Conservation (phyloP, 2,113 vertebrate species). For the Brachirus orientalis region DNA sequence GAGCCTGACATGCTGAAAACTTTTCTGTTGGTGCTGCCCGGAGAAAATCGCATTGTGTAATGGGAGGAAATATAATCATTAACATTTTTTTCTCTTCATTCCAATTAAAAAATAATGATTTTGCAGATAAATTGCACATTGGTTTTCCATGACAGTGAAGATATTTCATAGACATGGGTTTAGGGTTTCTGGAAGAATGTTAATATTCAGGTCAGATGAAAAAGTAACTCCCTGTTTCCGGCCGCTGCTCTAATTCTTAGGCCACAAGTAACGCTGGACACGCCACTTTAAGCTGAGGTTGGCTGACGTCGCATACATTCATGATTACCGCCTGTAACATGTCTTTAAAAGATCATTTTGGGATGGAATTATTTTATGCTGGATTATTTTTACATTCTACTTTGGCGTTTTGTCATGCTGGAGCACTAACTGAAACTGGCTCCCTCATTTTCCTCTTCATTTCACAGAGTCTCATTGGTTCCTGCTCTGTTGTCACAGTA, state of each 20-base stretch:
- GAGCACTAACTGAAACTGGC: conserved; percentile 29
- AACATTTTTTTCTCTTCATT: conserved; percentile 15
- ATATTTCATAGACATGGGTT: conserved; percentile 40
- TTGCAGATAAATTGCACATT: no score
- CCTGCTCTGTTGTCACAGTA: conserved; percentile 48
- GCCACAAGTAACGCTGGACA: conserved; percentile 59
- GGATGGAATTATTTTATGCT: conserved; percentile 62
- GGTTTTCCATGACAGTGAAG: conserved; percentile 35
- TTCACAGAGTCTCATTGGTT: conserved; percentile 30
- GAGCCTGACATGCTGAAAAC: not conserved
- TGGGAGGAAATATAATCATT: not conserved
- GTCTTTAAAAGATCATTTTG: conserved; percentile 71
- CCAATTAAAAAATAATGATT: conserved; percentile 4
- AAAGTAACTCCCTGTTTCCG: conserved; percentile 54
- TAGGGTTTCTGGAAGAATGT: conserved; percentile 56
- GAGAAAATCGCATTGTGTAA: conserved; percentile 1
- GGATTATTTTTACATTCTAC: conserved; percentile 69
- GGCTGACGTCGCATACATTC: conserved; percentile 58
- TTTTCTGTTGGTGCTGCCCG: not conserved
- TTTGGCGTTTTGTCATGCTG: conserved; percentile 44
- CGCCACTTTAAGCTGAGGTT: conserved; percentile 49
- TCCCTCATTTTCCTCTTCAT: conserved; percentile 51
- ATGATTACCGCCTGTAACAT: conserved; percentile 57
- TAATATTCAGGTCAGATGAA: conserved; percentile 68
- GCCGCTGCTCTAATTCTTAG: conserved; percentile 58